Evolutionary conservation across 2,113 vertebrate species (phyloP).

Genomic region (Lynx canadensis): DNA sequence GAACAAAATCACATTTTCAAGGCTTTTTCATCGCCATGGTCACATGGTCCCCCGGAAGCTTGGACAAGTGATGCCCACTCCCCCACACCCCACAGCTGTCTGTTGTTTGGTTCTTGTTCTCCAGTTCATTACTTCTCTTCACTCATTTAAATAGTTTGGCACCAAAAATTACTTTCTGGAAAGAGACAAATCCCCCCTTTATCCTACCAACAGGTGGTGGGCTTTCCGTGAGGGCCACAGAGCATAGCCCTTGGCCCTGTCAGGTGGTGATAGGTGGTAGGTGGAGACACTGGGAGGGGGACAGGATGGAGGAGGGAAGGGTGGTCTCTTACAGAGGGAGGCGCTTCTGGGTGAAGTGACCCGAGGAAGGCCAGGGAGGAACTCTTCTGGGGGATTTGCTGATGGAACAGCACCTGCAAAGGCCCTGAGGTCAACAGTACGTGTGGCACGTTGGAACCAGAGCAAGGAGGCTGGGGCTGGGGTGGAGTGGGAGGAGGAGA

Average conservation of each 20-base stretch:
- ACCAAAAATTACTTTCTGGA: background rate
- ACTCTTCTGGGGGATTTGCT: background rate
- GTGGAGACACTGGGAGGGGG: background rate
- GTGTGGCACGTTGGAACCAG: background rate
- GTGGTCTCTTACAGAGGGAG: background rate
- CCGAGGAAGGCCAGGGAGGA: background rate
- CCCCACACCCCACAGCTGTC: fast-evolving
- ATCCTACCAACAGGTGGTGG: background rate
- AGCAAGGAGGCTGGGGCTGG: background rate
- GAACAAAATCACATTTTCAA: background rate
- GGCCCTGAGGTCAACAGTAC: background rate
- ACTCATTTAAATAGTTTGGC: background rate
- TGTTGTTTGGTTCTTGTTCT: background rate
- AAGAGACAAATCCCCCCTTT: background rate
- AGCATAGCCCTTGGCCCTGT: background rate
- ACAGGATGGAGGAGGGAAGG: background rate
- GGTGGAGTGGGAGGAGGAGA: background rate
- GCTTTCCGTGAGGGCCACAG: background rate
- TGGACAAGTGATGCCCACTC: fast-evolving
- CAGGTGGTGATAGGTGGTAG: background rate
- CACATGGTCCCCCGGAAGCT: background rate
- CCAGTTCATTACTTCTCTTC: background rate
- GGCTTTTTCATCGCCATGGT: background rate
- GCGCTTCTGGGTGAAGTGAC: background rate
- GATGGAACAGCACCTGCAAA: background rate